Evolutionary conservation across 2,797 vertebrate genomes (phyloP), one percentile per base, ranked within the genome.

Genomic region (Chelon labrosus): DNA sequence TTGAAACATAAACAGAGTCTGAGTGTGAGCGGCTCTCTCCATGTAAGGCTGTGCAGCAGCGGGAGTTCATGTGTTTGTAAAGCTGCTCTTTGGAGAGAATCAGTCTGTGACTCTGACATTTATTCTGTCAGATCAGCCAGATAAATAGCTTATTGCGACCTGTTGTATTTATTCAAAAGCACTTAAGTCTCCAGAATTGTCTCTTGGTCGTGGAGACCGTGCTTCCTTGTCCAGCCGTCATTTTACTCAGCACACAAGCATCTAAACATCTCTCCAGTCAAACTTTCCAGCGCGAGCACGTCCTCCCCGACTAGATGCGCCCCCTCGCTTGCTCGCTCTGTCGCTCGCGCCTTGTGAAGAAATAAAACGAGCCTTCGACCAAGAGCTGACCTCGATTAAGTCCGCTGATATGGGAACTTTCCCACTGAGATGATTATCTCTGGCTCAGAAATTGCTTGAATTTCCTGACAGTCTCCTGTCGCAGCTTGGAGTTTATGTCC

Each of bases 1-100:
- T 1, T 59, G 37, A 58, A 57, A 63, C 14, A 55, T 89, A 90
- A 87, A 91, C 91, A 85, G 35, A 53, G 25, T 0, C 37, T 1
- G 69, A 59, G 59, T 41, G 73, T 42, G 31, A 14, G 62, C 70
- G 54, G 65, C 58, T 70, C 39, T 89, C 37, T 85, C 92, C 92
- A 90, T 91, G 82, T 93, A 93, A 71, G 90, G 92, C 22, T 61
- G 54, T 83, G 73, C 5, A 75, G 72, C 65, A 9, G 66, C 8
- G 56, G 44, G 39, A 31, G 55, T 7, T 10, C 25, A 20, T 53
- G 66, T 55, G 79, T 79, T 55, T 52, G 70, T 47, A 14, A 47
- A 38, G 47, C 57, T 72, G 50, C 51, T 55, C 46, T 61, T 62
- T 57, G 35, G 49, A 85, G 58, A 61, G 22, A 65, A 35, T 75